Base-by-base conservation (phyloP, 2,797 vertebrate species). In the Orientallactaga sibirica region DNA sequence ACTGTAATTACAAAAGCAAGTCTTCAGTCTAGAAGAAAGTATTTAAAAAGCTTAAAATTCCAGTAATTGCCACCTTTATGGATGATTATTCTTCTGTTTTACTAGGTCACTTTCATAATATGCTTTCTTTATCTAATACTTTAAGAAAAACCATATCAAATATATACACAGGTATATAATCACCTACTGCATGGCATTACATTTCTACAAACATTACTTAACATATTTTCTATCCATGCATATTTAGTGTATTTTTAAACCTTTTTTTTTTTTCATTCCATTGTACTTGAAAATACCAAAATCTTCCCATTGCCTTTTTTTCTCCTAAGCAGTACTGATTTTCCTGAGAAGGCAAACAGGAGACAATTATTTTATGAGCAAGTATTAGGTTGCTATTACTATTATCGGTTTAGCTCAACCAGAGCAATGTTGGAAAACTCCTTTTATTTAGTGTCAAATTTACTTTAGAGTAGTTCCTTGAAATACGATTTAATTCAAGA, bases 361-460 rank as follows among this genome's bases (percentile, higher is more conserved):
- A 74, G 55, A 75, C 61, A 81, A 92, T 43, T 85, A 22, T 94
- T 97, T 82, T 55, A 70, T 48, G 86, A 87, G 41, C 67, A 77
- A 73, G 25, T 25, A 61, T 62, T 84, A 58, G 24, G 83, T 93
- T 67, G 25, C 68, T 92, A 20, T 66, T 81, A 67, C 33, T 79
- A 58, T 86, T 76, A n/a, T 67, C 66, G 25, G 5, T 89, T 85
- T 68, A 87, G 83, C 37, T 90, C 88, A 81, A 67, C 29, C 71
- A 41, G 48, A 84, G 37, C 15, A 68, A 67, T 92, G 73, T 84
- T 71, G 27, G 79, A 92, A 91, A 95, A 71, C 16, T 61, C 52
- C 22, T 90, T 92, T 86, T 91, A 90, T 83, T 93, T 90, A 92
- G 66, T 67, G 76, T 95, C 58, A 90, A 67, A 85, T 58, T 93